phyloP scores from a whole-genome alignment of 2,113 vertebrate genomes.

The Fregata magnificens region DNA sequence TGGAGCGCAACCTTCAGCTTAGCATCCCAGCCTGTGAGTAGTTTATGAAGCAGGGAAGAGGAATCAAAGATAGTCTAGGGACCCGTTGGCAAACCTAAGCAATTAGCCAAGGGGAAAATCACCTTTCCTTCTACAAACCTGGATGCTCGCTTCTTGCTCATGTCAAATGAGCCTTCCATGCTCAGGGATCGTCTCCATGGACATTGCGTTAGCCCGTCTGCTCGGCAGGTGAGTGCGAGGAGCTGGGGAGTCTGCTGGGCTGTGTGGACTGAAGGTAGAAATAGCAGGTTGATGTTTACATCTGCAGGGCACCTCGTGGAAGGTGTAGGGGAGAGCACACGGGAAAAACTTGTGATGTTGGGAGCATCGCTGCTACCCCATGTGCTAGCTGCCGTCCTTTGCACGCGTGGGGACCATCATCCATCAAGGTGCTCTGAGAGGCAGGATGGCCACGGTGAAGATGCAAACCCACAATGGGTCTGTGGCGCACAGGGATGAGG shows the following conservation, averaged over 20 bases:
- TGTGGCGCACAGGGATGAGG: accelerated
- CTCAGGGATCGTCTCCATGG: background rate
- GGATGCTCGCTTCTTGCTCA: background rate
- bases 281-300: background rate
- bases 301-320: background rate
- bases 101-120: background rate
- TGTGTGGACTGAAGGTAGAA: background rate
- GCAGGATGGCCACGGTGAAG: background rate
- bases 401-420: background rate
- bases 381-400: accelerated
- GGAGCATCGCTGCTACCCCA: background rate
- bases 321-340: background rate
- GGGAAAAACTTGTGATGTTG: background rate
- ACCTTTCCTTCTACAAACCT: background rate
- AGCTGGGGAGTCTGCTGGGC: background rate
- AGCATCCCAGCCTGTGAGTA: background rate
- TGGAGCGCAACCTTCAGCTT: background rate
- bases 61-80: background rate
- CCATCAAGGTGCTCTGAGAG: background rate
- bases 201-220: background rate
- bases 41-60: background rate
- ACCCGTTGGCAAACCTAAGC: background rate
- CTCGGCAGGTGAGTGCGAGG: accelerated
- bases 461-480: accelerated
- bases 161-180: background rate